These are phyloP conservation scores for Ooceraea biroi DNA, from an alignment of 1,140 invertebrate species.

Conservation along the genomic window DNA sequence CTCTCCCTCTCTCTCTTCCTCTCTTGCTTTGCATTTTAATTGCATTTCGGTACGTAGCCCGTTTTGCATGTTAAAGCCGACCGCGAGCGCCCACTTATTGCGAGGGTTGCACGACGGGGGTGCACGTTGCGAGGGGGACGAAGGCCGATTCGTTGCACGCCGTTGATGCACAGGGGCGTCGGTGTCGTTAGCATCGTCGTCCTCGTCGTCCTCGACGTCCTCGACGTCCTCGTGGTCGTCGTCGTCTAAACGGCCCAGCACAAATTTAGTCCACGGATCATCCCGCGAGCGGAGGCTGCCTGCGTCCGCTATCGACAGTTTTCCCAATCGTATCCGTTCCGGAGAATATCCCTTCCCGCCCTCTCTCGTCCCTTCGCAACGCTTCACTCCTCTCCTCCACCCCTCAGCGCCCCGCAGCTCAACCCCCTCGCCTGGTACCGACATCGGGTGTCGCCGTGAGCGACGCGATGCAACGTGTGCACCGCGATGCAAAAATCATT, in stretches of 20 bases:
- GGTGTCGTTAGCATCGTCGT: neutral
- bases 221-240: too few species aligned
- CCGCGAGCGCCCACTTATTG: slow-evolving; percentile 18
- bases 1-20: neutral
- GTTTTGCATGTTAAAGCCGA: slow-evolving; percentile 58
- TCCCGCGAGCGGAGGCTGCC: slow-evolving; percentile 43
- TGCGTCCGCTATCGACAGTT: slow-evolving; percentile 58
- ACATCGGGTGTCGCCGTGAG: slow-evolving; percentile 51
- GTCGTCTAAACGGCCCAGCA: too few species aligned
- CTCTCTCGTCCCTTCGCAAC: neutral
- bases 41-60: slow-evolving; percentile 41
- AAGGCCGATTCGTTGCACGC: slow-evolving; percentile 37
- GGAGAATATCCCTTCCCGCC: slow-evolving; percentile 25
- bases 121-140: neutral
- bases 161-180: slow-evolving; percentile 60
- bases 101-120: slow-evolving; percentile 13
- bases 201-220: slow-evolving; percentile 13
- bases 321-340: slow-evolving; percentile 63
- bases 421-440: slow-evolving; percentile 16
- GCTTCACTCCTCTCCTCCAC: too few species aligned
- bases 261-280: slow-evolving; percentile 62
- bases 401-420: neutral
- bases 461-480: slow-evolving; percentile 37
- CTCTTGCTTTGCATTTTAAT: slow-evolving; percentile 55
- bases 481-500: slow-evolving; percentile 52